phyloP scores from a whole-genome alignment of 2,888 invertebrate genomes.

The Euplexia lucipara region DNA sequence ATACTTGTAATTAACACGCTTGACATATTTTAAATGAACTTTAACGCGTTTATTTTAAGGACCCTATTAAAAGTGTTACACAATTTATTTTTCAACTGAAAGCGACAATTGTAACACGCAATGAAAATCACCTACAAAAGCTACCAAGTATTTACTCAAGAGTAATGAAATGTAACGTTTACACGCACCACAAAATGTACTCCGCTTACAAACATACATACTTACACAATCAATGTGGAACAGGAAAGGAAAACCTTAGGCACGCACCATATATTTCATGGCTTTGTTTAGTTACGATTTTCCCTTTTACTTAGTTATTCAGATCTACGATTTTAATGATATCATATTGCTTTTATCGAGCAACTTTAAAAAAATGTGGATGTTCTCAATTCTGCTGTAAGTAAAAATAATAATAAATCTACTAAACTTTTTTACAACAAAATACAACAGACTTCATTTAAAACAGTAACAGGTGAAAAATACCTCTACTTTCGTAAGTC shows the following conservation, averaged over 20 bases:
- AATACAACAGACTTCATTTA: too few species aligned
- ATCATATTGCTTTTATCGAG: too few species aligned
- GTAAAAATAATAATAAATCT: too few species aligned
- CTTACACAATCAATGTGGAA: slow-evolving; percentile 38
- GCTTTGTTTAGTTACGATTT: neutral
- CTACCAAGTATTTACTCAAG: slow-evolving; percentile 8
- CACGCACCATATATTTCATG: slow-evolving; percentile 24
- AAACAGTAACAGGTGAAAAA: too few species aligned
- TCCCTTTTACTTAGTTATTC: neutral
- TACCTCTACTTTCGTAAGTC: too few species aligned
- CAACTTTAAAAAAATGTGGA: too few species aligned
- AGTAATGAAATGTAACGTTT: slow-evolving; percentile 22
- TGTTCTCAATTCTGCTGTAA: too few species aligned
- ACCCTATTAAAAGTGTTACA: slow-evolving; percentile 13
- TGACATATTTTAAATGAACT: slow-evolving; percentile 25
- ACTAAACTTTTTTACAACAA: too few species aligned
- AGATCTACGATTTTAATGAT: too few species aligned
- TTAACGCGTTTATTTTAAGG: slow-evolving; percentile 23
- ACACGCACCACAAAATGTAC: slow-evolving; percentile 34
- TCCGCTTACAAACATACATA: neutral
- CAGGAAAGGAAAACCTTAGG: slow-evolving; percentile 22
- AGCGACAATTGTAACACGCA: slow-evolving; percentile 36
- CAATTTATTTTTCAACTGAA: slow-evolving; percentile 27
- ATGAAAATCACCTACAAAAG: slow-evolving; percentile 12
- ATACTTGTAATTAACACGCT: neutral